Evolutionary conservation across 2,113 vertebrate genomes (phyloP).

Genomic region (Ia io): DNA sequence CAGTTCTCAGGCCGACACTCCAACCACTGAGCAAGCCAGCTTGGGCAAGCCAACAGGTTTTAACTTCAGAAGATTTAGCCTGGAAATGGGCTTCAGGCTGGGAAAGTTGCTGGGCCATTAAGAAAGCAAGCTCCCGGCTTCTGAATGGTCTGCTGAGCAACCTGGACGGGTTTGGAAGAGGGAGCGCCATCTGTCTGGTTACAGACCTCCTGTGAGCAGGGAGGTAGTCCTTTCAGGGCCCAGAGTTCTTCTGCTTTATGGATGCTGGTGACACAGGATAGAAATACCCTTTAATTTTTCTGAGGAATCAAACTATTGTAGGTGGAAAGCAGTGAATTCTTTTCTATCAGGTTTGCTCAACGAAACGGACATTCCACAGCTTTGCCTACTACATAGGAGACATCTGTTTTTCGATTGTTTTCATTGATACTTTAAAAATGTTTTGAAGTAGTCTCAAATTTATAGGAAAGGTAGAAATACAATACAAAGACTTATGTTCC

Average conservation of each 20-base stretch:
- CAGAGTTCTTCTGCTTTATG: neutral
- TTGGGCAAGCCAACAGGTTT: too few relatives aligned
- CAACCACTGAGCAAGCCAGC: too few relatives aligned
- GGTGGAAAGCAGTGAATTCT: neutral
- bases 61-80: neutral
- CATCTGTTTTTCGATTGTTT: neutral
- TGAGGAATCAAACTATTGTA: neutral
- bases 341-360: neutral
- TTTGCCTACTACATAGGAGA: neutral
- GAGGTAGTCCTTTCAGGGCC: neutral
- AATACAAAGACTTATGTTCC: neutral
- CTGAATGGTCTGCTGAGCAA: neutral
- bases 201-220: neutral
- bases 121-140: neutral
- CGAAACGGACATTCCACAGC: neutral
- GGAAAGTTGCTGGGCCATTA: neutral
- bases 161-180: too few relatives aligned
- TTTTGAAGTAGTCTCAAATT: neutral
- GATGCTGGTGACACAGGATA: neutral
- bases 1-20: too few relatives aligned
- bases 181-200: neutral
- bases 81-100: neutral
- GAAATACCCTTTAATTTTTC: neutral
- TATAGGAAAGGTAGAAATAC: neutral
- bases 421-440: neutral